Conservation (phyloP, 2,113 vertebrate species). For the Nerophis ophidion region DNA sequence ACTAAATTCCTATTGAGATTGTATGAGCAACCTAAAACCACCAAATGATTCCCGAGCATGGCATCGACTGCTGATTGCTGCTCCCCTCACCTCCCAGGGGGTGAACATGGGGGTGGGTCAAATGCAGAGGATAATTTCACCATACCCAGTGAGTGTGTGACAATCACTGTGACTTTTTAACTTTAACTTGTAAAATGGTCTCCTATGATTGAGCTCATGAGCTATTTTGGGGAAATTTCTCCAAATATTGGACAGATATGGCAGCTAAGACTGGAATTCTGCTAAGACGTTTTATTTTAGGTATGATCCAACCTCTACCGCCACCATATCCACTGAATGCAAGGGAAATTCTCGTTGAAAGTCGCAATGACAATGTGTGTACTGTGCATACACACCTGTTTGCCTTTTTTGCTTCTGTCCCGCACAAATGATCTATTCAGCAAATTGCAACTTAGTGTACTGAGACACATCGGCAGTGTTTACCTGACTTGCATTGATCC, state of each 20-base stretch:
- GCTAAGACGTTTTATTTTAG: constrained; percentile 40
- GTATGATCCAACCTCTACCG: constrained; percentile 44
- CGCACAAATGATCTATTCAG: constrained; percentile 41
- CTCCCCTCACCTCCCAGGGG: too few species aligned
- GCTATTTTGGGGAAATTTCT: neutral
- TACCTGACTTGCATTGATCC: constrained; percentile 43
- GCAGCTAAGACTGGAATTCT: neutral
- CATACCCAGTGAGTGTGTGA: too few species aligned
- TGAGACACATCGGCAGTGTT: constrained; percentile 42
- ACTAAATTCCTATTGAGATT: too few species aligned
- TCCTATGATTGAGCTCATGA: too few species aligned
- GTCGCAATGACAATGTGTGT: constrained; percentile 31
- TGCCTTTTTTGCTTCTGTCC: constrained; percentile 21
- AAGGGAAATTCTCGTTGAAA: constrained; percentile 34
- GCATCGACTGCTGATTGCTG: too few species aligned
- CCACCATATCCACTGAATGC: constrained; percentile 23
- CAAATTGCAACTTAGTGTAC: constrained; percentile 33
- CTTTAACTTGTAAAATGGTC: too few species aligned
- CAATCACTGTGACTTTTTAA: too few species aligned
- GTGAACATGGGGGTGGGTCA: too few species aligned
- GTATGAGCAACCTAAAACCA: too few species aligned
- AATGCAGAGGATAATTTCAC: too few species aligned
- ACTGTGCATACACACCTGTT: constrained; percentile 8
- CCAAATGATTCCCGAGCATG: too few species aligned
- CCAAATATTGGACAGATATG: neutral